Percentiles rank a stretch among this genome's conserved stretches.
Conservation (phyloP, 2,797 vertebrate genomes). For the Vireo griseus region DNA sequence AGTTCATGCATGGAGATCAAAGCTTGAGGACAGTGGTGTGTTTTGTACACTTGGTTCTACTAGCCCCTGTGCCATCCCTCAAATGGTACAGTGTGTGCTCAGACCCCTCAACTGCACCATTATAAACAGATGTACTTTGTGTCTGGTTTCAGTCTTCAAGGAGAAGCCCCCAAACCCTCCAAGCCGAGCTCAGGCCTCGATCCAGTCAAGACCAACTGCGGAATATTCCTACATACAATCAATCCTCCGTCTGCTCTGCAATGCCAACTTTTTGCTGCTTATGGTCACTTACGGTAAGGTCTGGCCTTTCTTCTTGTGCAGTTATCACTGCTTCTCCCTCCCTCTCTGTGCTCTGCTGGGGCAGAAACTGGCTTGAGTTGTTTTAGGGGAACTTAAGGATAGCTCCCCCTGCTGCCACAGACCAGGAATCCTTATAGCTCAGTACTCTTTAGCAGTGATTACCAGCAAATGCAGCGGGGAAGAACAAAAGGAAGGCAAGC, state of each 20-base stretch:
- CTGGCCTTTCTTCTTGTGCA: not conserved
- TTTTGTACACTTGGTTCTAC: not conserved
- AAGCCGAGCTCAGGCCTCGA: slow-evolving; percentile 83
- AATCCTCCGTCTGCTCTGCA: slow-evolving; percentile 81
- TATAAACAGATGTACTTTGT: not conserved
- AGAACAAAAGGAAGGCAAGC: not conserved
- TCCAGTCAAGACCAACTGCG: slow-evolving; percentile 63
- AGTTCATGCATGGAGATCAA: not conserved
- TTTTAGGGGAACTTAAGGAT: not conserved
- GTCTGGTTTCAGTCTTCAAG: slow-evolving; percentile 85
- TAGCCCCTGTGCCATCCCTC: not conserved
- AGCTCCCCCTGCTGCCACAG: not conserved
- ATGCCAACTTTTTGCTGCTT: slow-evolving; percentile 88
- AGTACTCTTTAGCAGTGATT: not conserved
- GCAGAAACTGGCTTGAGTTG: not conserved
- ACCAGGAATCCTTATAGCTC: not conserved
- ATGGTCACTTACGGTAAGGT: slow-evolving; percentile 88
- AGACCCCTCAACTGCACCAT: not conserved
- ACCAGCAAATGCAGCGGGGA: not conserved
- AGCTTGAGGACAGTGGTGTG: not conserved
- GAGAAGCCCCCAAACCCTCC: slow-evolving; percentile 87
- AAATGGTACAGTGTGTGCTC: not conserved
- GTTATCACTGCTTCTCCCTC: not conserved
- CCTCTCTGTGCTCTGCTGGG: not conserved
- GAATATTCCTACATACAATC: slow-evolving; percentile 85